Percentiles rank a stretch among this genome's conserved stretches.
Evolutionary conservation across 2,113 vertebrate genomes (phyloP).

Genomic region (Zapornia atra): DNA sequence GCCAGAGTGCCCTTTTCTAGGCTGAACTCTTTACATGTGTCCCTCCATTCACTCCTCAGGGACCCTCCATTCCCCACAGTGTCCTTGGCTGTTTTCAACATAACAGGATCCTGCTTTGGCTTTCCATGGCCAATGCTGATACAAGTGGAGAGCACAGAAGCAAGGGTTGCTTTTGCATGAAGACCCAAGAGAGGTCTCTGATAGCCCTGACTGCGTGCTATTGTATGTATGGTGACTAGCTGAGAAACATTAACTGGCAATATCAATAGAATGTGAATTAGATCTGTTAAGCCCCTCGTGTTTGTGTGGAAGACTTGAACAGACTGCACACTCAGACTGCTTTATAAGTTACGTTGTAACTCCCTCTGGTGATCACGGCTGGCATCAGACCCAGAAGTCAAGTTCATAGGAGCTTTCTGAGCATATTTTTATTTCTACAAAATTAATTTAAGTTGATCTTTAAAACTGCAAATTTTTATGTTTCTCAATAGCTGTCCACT

Average conservation of each 20-base stretch:
- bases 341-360: background rate
- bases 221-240: rapidly evolving
- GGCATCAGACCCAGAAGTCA: background rate
- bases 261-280: background rate
- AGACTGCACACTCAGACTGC: background rate
- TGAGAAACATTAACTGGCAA: background rate
- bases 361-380: background rate
- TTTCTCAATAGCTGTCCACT: background rate
- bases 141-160: background rate
- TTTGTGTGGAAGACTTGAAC: background rate
- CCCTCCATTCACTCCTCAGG: background rate
- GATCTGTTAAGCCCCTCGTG: background rate
- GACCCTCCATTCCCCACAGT: background rate
- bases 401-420: background rate
- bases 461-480: background rate
- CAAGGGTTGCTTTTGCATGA: background rate
- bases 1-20: background rate
- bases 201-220: background rate
- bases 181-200: background rate
- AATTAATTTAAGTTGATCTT: background rate
- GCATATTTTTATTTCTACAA: background rate
- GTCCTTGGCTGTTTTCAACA: rapidly evolving
- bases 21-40: background rate
- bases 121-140: background rate
- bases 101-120: background rate